Evolutionary conservation across 2,797 vertebrate species (phyloP).

Genomic region (Tenualosa ilisha): DNA sequence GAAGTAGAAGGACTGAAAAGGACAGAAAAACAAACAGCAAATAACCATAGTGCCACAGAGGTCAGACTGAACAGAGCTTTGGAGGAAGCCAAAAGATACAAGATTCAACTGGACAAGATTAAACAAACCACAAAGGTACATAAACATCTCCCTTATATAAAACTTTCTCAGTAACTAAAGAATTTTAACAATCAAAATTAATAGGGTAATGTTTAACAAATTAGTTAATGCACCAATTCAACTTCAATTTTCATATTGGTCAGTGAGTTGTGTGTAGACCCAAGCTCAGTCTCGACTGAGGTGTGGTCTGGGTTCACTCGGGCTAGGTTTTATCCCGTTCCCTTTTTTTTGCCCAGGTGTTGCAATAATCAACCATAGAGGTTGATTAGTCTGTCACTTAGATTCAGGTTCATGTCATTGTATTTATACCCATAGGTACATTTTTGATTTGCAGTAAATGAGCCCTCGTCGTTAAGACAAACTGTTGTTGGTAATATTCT

Average conservation of each 20-base stretch:
- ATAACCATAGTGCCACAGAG: slow-evolving; percentile 77
- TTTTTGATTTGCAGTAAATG: too few species aligned
- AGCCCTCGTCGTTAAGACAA: too few species aligned
- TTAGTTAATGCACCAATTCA: not conserved
- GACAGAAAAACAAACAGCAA: slow-evolving; percentile 81
- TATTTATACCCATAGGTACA: too few species aligned
- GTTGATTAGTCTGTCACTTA: not conserved
- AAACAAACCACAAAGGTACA: slow-evolving; percentile 86
- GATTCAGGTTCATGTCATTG: too few species aligned
- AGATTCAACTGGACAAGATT: slow-evolving; percentile 81
- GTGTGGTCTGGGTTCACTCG: too few species aligned
- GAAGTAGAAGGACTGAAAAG: slow-evolving; percentile 83
- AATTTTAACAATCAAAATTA: not conserved
- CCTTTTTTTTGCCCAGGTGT: not conserved
- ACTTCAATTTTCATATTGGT: too few species aligned
- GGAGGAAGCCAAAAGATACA: slow-evolving; percentile 86
- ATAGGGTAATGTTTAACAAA: not conserved
- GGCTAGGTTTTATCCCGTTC: too few species aligned
- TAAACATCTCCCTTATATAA: not conserved
- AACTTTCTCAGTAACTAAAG: not conserved
- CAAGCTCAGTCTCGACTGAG: too few species aligned
- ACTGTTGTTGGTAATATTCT: not conserved
- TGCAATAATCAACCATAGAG: not conserved
- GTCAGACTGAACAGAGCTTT: slow-evolving; percentile 89
- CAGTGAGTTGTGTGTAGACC: too few species aligned